Evolutionary conservation across 2,888 invertebrate genomes (phyloP), one percentile per base, ranked within the genome.

Genomic region (Amiota communis): DNA sequence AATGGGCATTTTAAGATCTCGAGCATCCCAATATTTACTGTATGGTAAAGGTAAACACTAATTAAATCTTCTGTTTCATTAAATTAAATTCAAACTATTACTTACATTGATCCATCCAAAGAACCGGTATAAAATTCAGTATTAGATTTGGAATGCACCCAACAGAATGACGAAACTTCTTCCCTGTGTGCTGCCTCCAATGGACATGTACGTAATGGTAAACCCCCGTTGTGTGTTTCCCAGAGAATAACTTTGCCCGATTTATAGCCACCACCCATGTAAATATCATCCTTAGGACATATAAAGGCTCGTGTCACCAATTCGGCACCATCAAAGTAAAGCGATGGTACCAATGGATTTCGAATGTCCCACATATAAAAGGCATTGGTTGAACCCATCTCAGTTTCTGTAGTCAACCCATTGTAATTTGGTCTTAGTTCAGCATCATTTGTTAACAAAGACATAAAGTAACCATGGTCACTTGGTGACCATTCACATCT

Each of bases 61-160:
- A 36, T 36, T 36, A 36, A 2, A 36, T 36, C 8, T 36, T 36
- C 36, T 36, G 36, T 6, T 36, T 36, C 6, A 36, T 6, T 36
- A 6, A 36, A 36, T 36, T 2, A 36, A 36, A 36, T 36, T 36
- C 36, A 36, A 36, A 36, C 0, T 36, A 2, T 6, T 0, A 4
- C 36, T 36, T 36, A 36, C 36, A 89, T 80, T 0, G 87, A 86
- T 2, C 98, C 98, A 88, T 98, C 98, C 47, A 95, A 94, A 0
- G 97, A 96, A 0, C 96, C 93, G 0, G 97, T 96, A 90, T 98
- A 97, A 88, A 98, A 98, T 88, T 98, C 98, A 0, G 96, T 94
- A 48, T 97, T 97, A 1, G 95, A 95, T 91, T 98, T 98, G 0
- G 97, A 97, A 86, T 96, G 95, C 47, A 97, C 95, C 95, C 98